phyloP scores from a whole-genome alignment of 2,113 vertebrate species.

The Eidolon helvum region DNA sequence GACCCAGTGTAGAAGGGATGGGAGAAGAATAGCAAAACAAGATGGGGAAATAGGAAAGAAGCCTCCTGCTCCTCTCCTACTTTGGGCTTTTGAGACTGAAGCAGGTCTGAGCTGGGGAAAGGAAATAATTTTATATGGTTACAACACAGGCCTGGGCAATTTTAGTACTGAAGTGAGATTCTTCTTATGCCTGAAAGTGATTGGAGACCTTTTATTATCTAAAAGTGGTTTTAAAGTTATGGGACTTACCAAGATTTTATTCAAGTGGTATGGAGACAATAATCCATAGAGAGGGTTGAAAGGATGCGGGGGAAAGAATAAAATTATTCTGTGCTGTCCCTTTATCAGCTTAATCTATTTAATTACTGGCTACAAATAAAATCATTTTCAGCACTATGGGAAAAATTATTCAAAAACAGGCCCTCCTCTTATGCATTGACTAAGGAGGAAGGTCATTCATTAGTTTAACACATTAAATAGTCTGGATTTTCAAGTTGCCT shows the following conservation, averaged over 20 bases:
- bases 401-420: background rate
- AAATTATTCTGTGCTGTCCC: background rate
- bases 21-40: background rate
- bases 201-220: background rate
- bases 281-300: background rate
- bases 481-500: background rate
- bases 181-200: background rate
- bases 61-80: no score
- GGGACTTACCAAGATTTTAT: background rate
- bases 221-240: background rate
- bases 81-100: background rate
- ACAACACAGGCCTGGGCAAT: background rate
- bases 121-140: background rate
- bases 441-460: background rate
- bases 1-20: background rate
- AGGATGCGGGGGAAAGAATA: background rate
- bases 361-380: conserved; percentile 23
- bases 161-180: background rate
- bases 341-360: background rate
- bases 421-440: background rate
- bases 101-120: background rate
- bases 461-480: background rate
- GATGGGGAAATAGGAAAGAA: background rate
- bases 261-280: background rate
- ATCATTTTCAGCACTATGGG: background rate